These are phyloP conservation scores for Drosophila planitibia DNA, from an alignment of 2,888 invertebrate species.

Conservation along the genomic window DNA sequence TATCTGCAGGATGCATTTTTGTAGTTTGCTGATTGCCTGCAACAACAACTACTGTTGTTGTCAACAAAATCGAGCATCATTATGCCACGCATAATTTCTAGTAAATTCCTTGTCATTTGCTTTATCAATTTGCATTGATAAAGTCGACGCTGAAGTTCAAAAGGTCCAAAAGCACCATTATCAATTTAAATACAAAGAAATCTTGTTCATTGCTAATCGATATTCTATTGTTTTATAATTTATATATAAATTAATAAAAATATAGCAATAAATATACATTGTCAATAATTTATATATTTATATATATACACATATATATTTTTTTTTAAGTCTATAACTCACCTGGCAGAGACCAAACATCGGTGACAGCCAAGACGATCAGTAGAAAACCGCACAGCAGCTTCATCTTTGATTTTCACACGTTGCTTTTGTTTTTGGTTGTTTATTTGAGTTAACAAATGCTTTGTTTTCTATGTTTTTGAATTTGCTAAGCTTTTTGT, in stretches of 20 bases:
- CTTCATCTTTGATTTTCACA: conserved; percentile 76
- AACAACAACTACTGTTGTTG: conserved; percentile 53
- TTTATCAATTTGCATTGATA: conserved; percentile 64
- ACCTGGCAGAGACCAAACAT: conserved; percentile 83
- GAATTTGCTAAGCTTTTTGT: conserved; percentile 26
- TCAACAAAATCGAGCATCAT: conserved; percentile 59
- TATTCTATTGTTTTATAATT: conserved; percentile 16
- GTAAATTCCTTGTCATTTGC: neutral
- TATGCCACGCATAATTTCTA: conserved; percentile 43
- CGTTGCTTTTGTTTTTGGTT: conserved; percentile 17
- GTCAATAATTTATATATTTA: neutral
- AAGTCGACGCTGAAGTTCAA: conserved; percentile 39
- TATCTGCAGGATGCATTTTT: conserved; percentile 63
- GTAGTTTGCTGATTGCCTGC: conserved; percentile 61
- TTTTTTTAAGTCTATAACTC: conserved; percentile 56
- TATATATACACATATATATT: neutral
- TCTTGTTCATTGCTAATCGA: neutral
- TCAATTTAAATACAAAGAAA: conserved; percentile 27
- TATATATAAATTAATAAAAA: neutral
- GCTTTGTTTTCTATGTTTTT: conserved; percentile 21
- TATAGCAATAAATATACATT: neutral
- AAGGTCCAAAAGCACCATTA: conserved; percentile 49
- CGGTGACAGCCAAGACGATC: conserved; percentile 78
- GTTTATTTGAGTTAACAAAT: conserved; percentile 31
- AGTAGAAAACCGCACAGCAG: conserved; percentile 76